A percentile compares a stretch with the other conserved stretches of the same genome.
These are phyloP conservation scores for Boloria selene DNA, from an alignment of 2,888 invertebrate species.

Conservation along the genomic window DNA sequence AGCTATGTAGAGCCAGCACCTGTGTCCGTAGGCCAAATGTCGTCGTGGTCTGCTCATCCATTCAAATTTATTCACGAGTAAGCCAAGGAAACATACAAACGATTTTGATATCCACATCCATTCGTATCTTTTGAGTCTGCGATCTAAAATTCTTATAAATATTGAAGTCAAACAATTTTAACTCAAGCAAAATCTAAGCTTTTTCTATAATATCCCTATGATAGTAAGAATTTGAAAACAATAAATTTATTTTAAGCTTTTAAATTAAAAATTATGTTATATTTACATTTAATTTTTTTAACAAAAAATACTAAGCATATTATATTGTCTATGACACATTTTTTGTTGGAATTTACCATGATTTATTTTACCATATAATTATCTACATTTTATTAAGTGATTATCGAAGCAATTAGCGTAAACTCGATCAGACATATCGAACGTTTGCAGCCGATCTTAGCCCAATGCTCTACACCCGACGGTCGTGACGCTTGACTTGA, in stretches of 20 bases:
- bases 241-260: no score
- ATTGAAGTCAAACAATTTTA: no score
- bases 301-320: no score
- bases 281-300: no score
- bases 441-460: neutral
- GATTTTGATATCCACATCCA: constrained; percentile 12
- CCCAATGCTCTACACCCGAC: constrained; percentile 34
- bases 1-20: constrained; percentile 53
- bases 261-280: no score
- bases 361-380: no score
- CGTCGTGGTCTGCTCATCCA: constrained; percentile 54
- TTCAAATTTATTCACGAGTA: constrained; percentile 71
- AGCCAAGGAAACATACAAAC: constrained; percentile 19
- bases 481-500: constrained; percentile 23
- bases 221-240: no score
- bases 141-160: neutral
- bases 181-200: no score
- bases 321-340: no score
- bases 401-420: neutral
- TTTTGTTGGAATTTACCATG: no score
- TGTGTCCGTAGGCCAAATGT: constrained; percentile 61
- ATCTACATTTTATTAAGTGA: neutral
- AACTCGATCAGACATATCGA: neutral
- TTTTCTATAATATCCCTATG: no score
- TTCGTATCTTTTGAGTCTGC: neutral